Percentiles rank a stretch among this genome's conserved stretches.
Conservation (phyloP, 2,888 invertebrate genomes). For the Lasioglossum vierecki region DNA sequence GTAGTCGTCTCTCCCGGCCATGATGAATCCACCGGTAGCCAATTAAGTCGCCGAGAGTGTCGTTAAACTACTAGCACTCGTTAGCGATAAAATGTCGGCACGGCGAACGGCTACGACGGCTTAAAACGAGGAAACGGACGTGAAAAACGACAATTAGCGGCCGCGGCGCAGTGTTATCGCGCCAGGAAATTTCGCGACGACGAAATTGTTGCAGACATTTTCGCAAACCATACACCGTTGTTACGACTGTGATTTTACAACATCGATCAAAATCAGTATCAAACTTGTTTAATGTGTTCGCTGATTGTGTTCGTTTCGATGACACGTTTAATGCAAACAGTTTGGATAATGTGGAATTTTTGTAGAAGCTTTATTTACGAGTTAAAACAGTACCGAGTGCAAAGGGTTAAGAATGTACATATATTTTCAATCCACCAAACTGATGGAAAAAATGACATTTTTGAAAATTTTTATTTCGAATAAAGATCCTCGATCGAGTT, state of each 20-base stretch:
- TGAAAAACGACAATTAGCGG: slow-evolving; percentile 75
- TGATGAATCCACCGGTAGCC: slow-evolving; percentile 63
- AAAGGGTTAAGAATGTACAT: no score
- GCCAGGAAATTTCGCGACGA: slow-evolving; percentile 61
- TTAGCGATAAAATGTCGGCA: slow-evolving; percentile 70
- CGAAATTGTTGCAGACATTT: slow-evolving; percentile 65
- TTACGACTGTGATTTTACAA: not conserved
- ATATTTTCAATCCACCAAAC: no score
- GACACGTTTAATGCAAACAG: no score
- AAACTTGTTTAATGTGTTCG: not conserved
- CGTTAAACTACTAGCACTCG: slow-evolving; percentile 69
- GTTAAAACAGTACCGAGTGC: no score
- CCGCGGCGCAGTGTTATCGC: slow-evolving; percentile 60
- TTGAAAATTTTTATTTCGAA: no score
- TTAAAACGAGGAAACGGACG: slow-evolving; percentile 72
- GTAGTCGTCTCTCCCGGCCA: slow-evolving; percentile 33
- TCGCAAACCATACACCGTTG: not conserved
- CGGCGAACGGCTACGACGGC: slow-evolving; percentile 35
- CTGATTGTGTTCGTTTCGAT: no score
- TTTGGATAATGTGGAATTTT: no score
- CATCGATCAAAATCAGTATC: not conserved
- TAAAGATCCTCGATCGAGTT: not conserved
- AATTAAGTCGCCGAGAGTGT: slow-evolving; percentile 68
- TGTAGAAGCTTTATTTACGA: no score
- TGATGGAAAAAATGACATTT: no score